phyloP scores from a whole-genome alignment of 1,140 invertebrate species.

The Camponotus floridanus region DNA sequence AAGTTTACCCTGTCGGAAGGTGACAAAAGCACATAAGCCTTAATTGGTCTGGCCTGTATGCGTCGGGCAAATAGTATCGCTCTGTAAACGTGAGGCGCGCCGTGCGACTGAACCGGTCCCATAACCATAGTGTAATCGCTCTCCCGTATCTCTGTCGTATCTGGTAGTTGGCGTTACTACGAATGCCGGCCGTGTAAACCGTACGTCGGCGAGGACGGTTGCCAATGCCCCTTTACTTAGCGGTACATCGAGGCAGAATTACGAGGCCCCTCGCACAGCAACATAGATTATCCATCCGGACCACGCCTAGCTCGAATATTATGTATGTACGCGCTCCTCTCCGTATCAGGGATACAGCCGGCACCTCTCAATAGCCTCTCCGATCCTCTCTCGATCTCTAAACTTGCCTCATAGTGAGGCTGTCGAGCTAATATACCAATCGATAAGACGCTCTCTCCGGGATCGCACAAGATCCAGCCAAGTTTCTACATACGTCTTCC shows the following conservation, averaged over 20 bases:
- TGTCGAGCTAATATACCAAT: conserved; percentile 56
- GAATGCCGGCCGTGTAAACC: conserved; percentile 28
- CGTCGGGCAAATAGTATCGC: conserved; percentile 68
- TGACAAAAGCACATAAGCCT: conserved; percentile 74
- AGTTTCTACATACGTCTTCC: conserved; percentile 23
- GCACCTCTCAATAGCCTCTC: conserved; percentile 3
- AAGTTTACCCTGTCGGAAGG: conserved; percentile 65
- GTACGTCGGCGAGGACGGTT: conserved; percentile 23
- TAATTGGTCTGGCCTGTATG: conserved; percentile 70
- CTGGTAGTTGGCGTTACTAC: conserved; percentile 58
- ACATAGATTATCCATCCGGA: conserved; percentile 53
- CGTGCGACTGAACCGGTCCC: conserved; percentile 10
- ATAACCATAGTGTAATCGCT: conserved; percentile 55
- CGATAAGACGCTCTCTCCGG: conserved; percentile 59
- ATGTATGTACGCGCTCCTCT: conserved; percentile 39
- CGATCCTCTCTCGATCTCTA: neutral
- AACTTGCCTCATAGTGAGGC: neutral
- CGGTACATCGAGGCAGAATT: conserved; percentile 49
- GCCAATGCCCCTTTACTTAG: conserved; percentile 57
- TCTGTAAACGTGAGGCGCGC: conserved; percentile 60
- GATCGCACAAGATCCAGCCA: conserved; percentile 40
- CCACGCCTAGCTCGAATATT: conserved; percentile 62
- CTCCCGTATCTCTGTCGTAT: conserved; percentile 56
- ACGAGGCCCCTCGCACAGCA: conserved; percentile 20
- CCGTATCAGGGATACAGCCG: conserved; percentile 48